Evolutionary conservation across 2,888 invertebrate species (phyloP), one percentile per base, ranked within the genome.

Genomic region (Athetis lepigone): DNA sequence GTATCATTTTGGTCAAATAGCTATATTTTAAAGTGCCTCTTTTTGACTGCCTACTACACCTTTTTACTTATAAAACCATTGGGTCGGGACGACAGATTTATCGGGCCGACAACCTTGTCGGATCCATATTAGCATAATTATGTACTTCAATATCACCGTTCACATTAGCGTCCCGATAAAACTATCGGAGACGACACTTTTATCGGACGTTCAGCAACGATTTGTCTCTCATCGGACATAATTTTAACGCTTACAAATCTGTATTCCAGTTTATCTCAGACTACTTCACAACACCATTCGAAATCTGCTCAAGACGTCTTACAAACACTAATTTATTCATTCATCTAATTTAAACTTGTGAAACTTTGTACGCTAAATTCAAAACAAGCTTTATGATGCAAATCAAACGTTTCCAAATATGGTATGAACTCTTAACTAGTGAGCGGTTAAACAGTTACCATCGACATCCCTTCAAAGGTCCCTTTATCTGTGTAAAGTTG

Each of bases 401-500:
- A 86, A 86, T 85, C 71, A 76, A 80, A 79, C 64, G 68, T 73
- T 75, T 73, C 72, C 76, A 79, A 83, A 77, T 78, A 81, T 80
- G 78, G 25, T 69, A 75, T 75, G 75, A 85, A 85, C 84, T 86
- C 72, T 79, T 85, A 87, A 89, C 87, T 86, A 81, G 77, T 72
- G 65, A 82, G 78, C 81, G 83, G 87, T 86, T 88, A 85, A 82
- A 83, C 80, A 80, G 83, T 85, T 84, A 82, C 78, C 81, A 85
- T 85, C 77, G 84, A 80, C 77, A 83, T 84, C 85, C 86, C 84
- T 86, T 87, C 82, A 86, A 85, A 85, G 88, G 82, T 79, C 82
- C 84, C 72, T 88, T 88, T 87, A 88, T 85, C 85, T 84, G 70
- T 68, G 70, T 75, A 81, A 86, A 89, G 86, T 90, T 87, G 81